Base-by-base conservation (phyloP, 1,140 invertebrate species). In the Trachelipus rathkii region DNA sequence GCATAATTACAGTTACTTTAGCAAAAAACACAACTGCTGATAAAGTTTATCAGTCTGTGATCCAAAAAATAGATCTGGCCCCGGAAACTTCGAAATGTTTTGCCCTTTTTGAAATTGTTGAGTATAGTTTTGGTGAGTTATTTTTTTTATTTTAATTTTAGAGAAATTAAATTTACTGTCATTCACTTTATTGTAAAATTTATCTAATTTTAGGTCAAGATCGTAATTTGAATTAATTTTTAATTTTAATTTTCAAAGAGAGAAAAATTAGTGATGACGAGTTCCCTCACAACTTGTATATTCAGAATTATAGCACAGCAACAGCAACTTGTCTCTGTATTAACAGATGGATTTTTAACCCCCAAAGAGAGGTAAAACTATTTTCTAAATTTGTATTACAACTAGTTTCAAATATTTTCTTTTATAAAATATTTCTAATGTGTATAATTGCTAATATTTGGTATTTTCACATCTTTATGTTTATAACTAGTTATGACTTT, bases 221-320 rank as follows among this genome's bases (percentile, higher is more conserved):
- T 6, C 6, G 33, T 33, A 33, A 33, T 33, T 33, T 33, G 6
- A 33, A 33, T 33, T 33, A 33, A 6, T 33, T 33, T 33, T 33
- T 33, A 6, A 3, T 33, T 33, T 33, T 3, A 33, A 3, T 33
- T 68, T 72, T 86, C 87, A 53, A 85, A 95, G 96, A 99, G 86
- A 89, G 97, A 72, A 98, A 98, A 86, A 86, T 99, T 71, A 92
- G 95, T 82, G 90, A 93, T 1, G 91, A 93, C 83, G 97, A 99
- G 87, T 94, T 95, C 80, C 96, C 96, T 0, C 96, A 99, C 86
- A 95, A 96, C 82, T 87, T 99, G 71, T 99, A 99, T 85, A 96
- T 99, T 81, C 96, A 99, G 87, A 99, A 99, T 86, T 99, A 99
- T 84, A 97, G 94, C 78, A 99, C 97, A n/a, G 96, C 96, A 24